Conservation (phyloP, 2,113 vertebrate species). For the Oreotragus oreotragus region DNA sequence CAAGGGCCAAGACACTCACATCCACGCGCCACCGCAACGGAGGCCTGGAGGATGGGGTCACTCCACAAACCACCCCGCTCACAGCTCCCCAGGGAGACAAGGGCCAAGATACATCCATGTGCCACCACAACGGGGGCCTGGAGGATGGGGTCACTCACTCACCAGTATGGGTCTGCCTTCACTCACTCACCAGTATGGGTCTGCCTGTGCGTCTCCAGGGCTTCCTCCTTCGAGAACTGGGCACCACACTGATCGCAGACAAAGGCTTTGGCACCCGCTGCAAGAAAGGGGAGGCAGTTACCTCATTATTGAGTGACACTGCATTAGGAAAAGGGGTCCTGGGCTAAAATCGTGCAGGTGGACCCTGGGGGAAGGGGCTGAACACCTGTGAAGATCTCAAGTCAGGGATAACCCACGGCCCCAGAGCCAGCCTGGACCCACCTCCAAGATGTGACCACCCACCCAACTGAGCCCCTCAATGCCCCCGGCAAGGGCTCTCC, state of each 20-base stretch:
- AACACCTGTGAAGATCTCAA: not conserved
- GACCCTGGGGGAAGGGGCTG: not conserved
- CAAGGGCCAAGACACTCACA: not conserved
- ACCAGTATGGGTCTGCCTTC: conserved; percentile 95
- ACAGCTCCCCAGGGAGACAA: not conserved
- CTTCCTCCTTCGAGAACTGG: conserved; percentile 97
- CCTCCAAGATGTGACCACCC: not conserved
- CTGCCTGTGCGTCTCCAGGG: conserved; percentile 94
- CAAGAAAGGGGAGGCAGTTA: conserved; percentile 50
- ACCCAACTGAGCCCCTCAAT: not conserved
- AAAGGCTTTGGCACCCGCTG: conserved; percentile 97
- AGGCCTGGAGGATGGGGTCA: not conserved
- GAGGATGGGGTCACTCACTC: conserved; percentile 36
- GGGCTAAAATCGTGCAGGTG: not conserved
- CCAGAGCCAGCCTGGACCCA: not conserved
- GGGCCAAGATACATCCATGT: fast-evolving
- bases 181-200: conserved; percentile 91
- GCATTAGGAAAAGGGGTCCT: fast-evolving
- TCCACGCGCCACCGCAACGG: fast-evolving
- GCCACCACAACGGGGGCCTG: fast-evolving
- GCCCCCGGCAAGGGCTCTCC: not conserved
- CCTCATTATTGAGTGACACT: not conserved
- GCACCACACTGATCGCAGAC: conserved; percentile 98
- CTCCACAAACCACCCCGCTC: not conserved
- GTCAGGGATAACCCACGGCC: fast-evolving